These are phyloP conservation scores for Perognathus longimembris DNA, from an alignment of 2,113 vertebrate genomes.

Conservation along the genomic window DNA sequence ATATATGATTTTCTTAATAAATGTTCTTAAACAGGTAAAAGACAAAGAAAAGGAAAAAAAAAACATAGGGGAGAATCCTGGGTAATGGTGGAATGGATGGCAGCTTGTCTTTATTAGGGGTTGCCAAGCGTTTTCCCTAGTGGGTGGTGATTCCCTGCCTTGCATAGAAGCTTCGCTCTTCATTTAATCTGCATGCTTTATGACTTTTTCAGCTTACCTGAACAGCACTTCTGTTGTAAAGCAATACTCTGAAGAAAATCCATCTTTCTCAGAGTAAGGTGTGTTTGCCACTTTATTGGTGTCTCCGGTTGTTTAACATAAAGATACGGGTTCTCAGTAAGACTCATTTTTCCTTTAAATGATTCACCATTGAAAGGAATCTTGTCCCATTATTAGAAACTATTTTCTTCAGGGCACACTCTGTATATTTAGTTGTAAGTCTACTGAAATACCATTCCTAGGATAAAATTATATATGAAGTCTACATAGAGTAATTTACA, in stretches of 20 bases:
- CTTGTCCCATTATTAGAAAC: slow-evolving; percentile 85
- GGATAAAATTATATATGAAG: slow-evolving; percentile 66
- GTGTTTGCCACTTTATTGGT: slow-evolving; percentile 74
- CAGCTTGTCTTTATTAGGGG: slow-evolving; percentile 13
- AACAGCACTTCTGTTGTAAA: slow-evolving; percentile 80
- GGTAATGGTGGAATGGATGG: slow-evolving; percentile 40
- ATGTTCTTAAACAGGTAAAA: not conserved
- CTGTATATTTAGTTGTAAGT: slow-evolving; percentile 59
- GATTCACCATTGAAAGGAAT: slow-evolving; percentile 80
- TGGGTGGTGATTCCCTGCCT: slow-evolving; percentile 53
- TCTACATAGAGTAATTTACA: slow-evolving; percentile 61
- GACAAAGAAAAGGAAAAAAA: not conserved
- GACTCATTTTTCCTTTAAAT: slow-evolving; percentile 72
- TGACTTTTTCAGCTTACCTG: slow-evolving; percentile 82
- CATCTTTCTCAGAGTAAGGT: slow-evolving; percentile 80
- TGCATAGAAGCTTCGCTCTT: slow-evolving; percentile 68
- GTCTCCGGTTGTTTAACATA: slow-evolving; percentile 84
- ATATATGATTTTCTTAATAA: not conserved
- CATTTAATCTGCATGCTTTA: slow-evolving; percentile 74
- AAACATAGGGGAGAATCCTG: not conserved
- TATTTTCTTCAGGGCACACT: slow-evolving; percentile 81
- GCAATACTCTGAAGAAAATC: slow-evolving; percentile 81
- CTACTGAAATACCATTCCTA: slow-evolving; percentile 69
- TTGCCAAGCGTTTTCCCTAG: slow-evolving; percentile 14
- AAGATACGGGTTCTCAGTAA: slow-evolving; percentile 85